These are phyloP conservation scores for Siniperca knerii DNA, from an alignment of 2,113 vertebrate species.

Conservation along the genomic window DNA sequence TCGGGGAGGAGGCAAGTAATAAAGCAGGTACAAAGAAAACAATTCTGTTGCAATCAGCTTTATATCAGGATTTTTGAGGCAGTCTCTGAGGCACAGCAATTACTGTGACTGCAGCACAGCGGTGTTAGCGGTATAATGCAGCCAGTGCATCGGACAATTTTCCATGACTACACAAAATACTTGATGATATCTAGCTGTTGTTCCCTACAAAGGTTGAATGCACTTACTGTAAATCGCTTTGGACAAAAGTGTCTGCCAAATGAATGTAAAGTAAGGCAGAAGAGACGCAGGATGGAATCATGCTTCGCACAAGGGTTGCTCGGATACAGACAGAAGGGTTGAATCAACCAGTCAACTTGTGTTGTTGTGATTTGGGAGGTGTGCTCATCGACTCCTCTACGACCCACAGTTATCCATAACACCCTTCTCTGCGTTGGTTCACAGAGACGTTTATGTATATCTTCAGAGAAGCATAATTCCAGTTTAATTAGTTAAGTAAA, in stretches of 20 bases:
- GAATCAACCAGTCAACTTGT: neutral
- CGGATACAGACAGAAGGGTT: neutral
- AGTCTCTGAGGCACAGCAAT: neutral
- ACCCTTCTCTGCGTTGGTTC: too few relatives aligned
- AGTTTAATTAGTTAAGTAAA: neutral
- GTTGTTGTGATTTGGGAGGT: neutral
- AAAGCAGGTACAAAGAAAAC: conserved; percentile 44
- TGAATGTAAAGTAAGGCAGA: neutral
- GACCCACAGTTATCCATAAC: neutral
- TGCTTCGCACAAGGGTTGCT: neutral
- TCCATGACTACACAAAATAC: neutral
- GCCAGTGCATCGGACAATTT: neutral
- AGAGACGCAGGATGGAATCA: neutral
- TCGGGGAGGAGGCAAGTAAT: conserved; percentile 18
- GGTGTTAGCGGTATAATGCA: neutral
- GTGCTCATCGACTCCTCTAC: neutral
- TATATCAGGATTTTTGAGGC: conserved; percentile 1
- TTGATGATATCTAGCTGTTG: conserved; percentile 1
- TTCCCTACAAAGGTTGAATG: neutral
- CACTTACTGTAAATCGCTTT: neutral
- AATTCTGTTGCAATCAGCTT: conserved; percentile 21
- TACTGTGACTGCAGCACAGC: conserved; percentile 16
- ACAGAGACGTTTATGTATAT: neutral
- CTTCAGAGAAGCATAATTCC: neutral
- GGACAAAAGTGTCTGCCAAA: neutral